Conservation (phyloP, 2,888 invertebrate species). For the Drosophila anomalata region DNA sequence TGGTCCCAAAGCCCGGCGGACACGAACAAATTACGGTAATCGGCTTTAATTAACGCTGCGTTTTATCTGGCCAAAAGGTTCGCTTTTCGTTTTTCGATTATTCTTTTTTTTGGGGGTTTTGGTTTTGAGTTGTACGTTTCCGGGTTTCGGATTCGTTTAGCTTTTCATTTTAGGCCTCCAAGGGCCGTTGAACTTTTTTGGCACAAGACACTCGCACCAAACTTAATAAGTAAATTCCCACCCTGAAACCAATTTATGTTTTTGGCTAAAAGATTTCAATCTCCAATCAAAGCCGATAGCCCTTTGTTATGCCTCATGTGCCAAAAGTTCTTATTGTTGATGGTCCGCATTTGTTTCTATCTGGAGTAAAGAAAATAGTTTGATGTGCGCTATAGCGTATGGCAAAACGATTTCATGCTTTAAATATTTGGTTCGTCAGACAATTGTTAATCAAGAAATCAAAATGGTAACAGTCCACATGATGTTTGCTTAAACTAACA, state of each 20-base stretch:
- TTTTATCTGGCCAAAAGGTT: constrained; percentile 62
- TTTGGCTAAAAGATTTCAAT: constrained; percentile 57
- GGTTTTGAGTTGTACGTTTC: constrained; percentile 7
- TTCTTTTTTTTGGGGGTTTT: constrained; percentile 2
- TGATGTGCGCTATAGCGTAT: constrained; percentile 32
- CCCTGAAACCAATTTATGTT: constrained; percentile 59
- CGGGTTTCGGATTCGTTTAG: constrained; percentile 19
- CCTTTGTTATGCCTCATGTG: constrained; percentile 40
- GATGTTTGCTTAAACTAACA: constrained; percentile 49
- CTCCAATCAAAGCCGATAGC: constrained; percentile 62
- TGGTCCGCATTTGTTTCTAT: constrained; percentile 33
- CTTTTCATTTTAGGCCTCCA: constrained; percentile 32
- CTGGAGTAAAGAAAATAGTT: constrained; percentile 56
- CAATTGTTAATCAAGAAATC: constrained; percentile 72
- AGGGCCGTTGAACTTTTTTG: constrained; percentile 68
- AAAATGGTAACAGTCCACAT: constrained; percentile 47
- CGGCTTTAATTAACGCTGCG: constrained; percentile 74
- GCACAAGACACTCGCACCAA: constrained; percentile 55
- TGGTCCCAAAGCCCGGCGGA: constrained; percentile 50
- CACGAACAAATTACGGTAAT: constrained; percentile 75
- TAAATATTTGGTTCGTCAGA: constrained; percentile 52
- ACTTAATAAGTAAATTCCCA: constrained; percentile 58
- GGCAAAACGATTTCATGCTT: constrained; percentile 70
- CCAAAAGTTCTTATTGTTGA: constrained; percentile 57
- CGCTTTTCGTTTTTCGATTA: constrained; percentile 15